A percentile compares a stretch with the other conserved stretches of the same genome.
These are phyloP conservation scores for Echinarachnius parma DNA, from an alignment of 53 echinoderm and acorn worm species.

Conservation along the genomic window DNA sequence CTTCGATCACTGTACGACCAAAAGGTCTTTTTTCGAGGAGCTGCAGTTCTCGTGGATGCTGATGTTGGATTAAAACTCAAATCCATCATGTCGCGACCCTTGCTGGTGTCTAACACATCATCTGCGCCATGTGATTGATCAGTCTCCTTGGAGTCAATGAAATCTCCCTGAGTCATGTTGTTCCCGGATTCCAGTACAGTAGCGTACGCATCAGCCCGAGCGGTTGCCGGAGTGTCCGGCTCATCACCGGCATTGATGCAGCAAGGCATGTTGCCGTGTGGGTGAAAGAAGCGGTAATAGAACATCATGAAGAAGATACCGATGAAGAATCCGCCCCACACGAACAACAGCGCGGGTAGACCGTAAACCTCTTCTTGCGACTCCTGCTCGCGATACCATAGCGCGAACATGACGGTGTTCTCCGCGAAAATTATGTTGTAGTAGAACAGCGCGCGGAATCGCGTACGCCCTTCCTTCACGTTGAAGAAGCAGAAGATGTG, in stretches of 20 bases:
- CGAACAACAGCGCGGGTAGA: conserved; percentile 65
- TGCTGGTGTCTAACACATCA: too few species aligned
- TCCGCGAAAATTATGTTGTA: conserved; percentile 77
- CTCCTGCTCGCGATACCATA: conserved; percentile 74
- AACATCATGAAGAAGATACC: conserved; percentile 76
- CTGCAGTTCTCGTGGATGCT: too few species aligned
- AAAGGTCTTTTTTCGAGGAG: too few species aligned
- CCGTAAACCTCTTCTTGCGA: conserved; percentile 54
- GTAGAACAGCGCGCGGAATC: conserved; percentile 67
- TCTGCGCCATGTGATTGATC: too few species aligned
- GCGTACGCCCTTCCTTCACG: conserved; percentile 90
- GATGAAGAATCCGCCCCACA: conserved; percentile 90
- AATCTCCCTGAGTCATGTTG: too few species aligned
- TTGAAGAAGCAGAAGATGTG: conserved; percentile 98
- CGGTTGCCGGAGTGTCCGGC: too few species aligned
- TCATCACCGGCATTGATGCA: conserved; percentile 1
- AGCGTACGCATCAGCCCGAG: too few species aligned
- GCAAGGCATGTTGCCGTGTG: conserved; percentile 47
- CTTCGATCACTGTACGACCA: too few species aligned
- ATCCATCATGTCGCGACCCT: too few species aligned
- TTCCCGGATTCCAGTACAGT: too few species aligned
- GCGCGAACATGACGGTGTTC: conserved; percentile 76
- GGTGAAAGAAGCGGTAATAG: conserved; percentile 91
- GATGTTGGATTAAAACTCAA: too few species aligned
- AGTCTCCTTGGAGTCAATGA: too few species aligned